Base-by-base conservation (phyloP, 2,113 vertebrate genomes). In the Pedionomus torquatus region DNA sequence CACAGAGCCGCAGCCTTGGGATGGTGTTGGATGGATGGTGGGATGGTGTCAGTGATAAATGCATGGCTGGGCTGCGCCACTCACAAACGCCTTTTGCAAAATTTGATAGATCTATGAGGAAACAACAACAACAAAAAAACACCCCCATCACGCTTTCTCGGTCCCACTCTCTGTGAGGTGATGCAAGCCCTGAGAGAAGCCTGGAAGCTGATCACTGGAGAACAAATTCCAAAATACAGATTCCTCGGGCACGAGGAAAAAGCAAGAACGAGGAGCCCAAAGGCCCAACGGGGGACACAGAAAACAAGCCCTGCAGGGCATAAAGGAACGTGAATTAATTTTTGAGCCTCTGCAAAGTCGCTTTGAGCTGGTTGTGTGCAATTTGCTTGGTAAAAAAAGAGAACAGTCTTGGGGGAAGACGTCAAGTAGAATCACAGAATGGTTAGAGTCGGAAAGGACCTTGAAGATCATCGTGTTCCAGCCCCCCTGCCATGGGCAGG, bases 11-110 rank as follows among this genome's bases (percentile, higher is more conserved):
- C 21, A 5, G n/a, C 18, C 9, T 13, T 0, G 8, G 15, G 31
- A 10, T 18, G 16, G 10, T 4, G 19, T 25, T 55, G n/a, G n/a
- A n/a, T n/a, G n/a, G n/a, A n/a, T n/a, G n/a, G n/a, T n/a, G n/a
- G n/a, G n/a, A n/a, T n/a, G n/a, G n/a, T 10, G 7, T 8, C 24
- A 3, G n/a, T 3, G 10, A 18, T 5, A 2, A 7, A 0, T 3
- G 4, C 2, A 1, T 6, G 9, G 2, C 7, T 2, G 25, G 31
- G 13, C 30, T 39, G 2, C 15, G 10, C 3, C 1, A 0, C 39
- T 37, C 18, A 0, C 3, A 2, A 26, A 6, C 3, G 8, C 33
- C 15, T 25, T 31, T 17, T 7, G 5, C 48, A 21, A 6, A 25
- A 19, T 16, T 35, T 2, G 2, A 6, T 31, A 10, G 7, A 7